A percentile compares a stretch with the other conserved stretches of the same genome.
Conservation (phyloP, 2,888 invertebrate genomes). For the Sialis fuliginosa region DNA sequence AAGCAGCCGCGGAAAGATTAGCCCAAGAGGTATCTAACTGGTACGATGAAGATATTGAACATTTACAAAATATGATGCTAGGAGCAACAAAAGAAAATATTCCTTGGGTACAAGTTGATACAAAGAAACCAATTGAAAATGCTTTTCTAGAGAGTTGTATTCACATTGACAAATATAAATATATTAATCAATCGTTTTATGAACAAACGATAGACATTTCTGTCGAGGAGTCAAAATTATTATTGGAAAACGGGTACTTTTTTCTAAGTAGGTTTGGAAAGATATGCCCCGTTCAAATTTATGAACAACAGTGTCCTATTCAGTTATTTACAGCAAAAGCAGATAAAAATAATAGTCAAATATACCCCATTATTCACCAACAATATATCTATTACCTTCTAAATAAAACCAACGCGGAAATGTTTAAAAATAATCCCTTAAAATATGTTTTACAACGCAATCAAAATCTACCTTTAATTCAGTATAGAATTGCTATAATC, state of each 20-base stretch:
- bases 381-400: slow-evolving; percentile 39
- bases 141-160: slow-evolving; percentile 16
- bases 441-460: slow-evolving; percentile 32
- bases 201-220: slow-evolving; percentile 36
- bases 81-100: slow-evolving; percentile 26
- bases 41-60: slow-evolving; percentile 25
- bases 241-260: slow-evolving; percentile 37
- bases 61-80: not conserved
- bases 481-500: slow-evolving; percentile 34
- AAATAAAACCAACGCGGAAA: slow-evolving; percentile 26
- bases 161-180: slow-evolving; percentile 21
- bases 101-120: slow-evolving; percentile 26
- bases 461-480: slow-evolving; percentile 27
- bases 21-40: slow-evolving; percentile 26
- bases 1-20: slow-evolving; percentile 28
- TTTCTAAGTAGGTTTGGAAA: slow-evolving; percentile 43
- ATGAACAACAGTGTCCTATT: slow-evolving; percentile 28
- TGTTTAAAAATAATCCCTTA: slow-evolving; percentile 36
- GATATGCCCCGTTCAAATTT: slow-evolving; percentile 44
- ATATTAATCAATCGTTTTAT: slow-evolving; percentile 31
- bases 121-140: slow-evolving; percentile 20
- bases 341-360: slow-evolving; percentile 22
- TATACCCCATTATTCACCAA: slow-evolving; percentile 38
- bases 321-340: slow-evolving; percentile 30
- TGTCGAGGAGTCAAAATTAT: slow-evolving; percentile 33